A percentile compares a stretch with the other conserved stretches of the same genome.
These are phyloP conservation scores for Idaea aversata DNA, from an alignment of 2,888 invertebrate species.

Conservation along the genomic window DNA sequence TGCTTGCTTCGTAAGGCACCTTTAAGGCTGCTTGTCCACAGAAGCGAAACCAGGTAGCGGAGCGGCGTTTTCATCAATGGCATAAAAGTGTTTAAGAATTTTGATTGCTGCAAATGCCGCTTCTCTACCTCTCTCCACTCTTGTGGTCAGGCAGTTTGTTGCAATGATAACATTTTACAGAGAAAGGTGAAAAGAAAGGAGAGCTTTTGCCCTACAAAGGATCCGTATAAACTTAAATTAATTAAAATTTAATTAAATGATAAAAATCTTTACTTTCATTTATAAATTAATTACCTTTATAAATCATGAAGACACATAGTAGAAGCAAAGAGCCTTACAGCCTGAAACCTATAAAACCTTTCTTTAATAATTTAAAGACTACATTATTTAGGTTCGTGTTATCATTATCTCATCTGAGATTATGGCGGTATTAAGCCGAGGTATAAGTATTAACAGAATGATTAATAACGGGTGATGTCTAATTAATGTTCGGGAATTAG, in stretches of 20 bases:
- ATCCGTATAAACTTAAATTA: neutral
- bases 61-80: too few species aligned
- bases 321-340: neutral
- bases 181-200: too few species aligned
- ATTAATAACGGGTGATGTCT: neutral
- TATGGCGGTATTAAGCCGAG: neutral
- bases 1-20: too few species aligned
- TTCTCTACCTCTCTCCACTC: too few species aligned
- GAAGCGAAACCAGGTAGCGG: too few species aligned
- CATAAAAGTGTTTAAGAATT: too few species aligned
- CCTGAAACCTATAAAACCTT: neutral
- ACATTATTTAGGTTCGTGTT: constrained; percentile 1
- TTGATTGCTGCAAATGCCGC: too few species aligned
- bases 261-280: neutral
- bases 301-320: neutral
- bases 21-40: too few species aligned
- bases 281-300: neutral
- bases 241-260: neutral
- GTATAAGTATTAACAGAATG: neutral
- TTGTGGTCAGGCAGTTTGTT: too few species aligned
- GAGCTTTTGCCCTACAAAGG: too few species aligned
- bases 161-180: too few species aligned
- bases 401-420: neutral
- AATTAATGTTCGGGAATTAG: neutral
- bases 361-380: neutral